Evolutionary conservation across 2,113 vertebrate species (phyloP).

Genomic region (Gobio gobio): DNA sequence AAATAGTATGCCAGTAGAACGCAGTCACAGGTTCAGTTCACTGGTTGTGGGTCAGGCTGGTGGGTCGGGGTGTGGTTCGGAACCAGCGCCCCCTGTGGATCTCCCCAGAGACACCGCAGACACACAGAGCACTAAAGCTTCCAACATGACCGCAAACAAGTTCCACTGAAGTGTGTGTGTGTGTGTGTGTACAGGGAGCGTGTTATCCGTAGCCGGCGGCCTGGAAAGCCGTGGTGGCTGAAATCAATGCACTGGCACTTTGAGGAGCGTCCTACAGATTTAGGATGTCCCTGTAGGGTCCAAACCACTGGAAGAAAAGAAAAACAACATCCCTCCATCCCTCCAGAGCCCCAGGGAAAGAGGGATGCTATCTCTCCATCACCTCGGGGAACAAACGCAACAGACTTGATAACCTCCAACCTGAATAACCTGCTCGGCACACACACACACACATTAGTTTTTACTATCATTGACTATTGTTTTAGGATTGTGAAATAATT

Average conservation of each 20-base stretch:
- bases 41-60: not conserved
- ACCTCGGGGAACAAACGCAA: conserved; percentile 30
- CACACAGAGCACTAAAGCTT: conserved; percentile 37
- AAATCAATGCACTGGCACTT: conserved; percentile 83
- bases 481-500: not conserved
- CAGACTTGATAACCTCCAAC: conserved; percentile 45
- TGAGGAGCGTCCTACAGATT: conserved; percentile 73
- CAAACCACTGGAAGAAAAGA: conserved; percentile 37
- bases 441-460: conserved; percentile 21
- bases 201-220: conserved; percentile 57
- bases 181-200: conserved; percentile 34
- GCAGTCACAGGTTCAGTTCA: not conserved
- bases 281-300: conserved; percentile 66
- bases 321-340: conserved; percentile 32
- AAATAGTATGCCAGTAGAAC: not conserved
- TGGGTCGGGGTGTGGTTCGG: not conserved
- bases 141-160: conserved; percentile 32
- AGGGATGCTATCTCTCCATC: conserved; percentile 27
- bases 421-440: conserved; percentile 25
- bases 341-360: not conserved
- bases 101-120: conserved; percentile 31
- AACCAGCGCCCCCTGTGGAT: conserved; percentile 51
- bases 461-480: not conserved
- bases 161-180: conserved; percentile 32
- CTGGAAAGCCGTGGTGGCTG: conserved; percentile 72